Evolutionary conservation across 1,140 invertebrate species (phyloP).

Genomic region (Brachionus manjavacas): DNA sequence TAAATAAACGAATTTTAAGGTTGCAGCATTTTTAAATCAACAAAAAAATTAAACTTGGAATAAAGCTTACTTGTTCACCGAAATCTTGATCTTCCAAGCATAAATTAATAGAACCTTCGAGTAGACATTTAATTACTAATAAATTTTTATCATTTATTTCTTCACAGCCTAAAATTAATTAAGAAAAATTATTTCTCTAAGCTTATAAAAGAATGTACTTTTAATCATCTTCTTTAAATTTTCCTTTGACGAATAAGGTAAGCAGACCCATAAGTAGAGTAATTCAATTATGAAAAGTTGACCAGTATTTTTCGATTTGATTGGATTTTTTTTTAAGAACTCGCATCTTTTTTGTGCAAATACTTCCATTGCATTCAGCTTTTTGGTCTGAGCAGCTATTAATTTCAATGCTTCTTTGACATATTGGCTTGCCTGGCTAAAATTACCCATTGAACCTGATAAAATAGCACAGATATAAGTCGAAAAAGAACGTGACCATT

Average conservation of each 20-base stretch:
- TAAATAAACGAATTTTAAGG: neutral
- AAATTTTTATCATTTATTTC: constrained; percentile 47
- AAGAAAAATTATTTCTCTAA: neutral
- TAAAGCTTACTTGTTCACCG: constrained; percentile 48
- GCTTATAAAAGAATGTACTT: neutral
- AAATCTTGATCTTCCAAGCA: constrained; percentile 50
- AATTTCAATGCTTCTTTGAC: constrained; percentile 57
- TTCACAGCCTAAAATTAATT: neutral
- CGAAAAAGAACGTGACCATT: constrained; percentile 69
- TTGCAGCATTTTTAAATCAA: neutral
- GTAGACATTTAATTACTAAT: constrained; percentile 52
- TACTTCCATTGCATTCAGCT: constrained; percentile 57
- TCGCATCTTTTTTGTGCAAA: constrained; percentile 54
- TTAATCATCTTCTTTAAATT: constrained; percentile 58
- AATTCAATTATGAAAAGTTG: constrained; percentile 66
- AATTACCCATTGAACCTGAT: constrained; percentile 59
- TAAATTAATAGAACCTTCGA: constrained; percentile 53
- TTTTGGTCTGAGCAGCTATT: constrained; percentile 48
- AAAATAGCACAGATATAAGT: constrained; percentile 66
- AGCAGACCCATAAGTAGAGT: constrained; percentile 69
- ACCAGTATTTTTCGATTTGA: constrained; percentile 53
- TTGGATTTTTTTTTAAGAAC: constrained; percentile 50
- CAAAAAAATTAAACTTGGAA: neutral
- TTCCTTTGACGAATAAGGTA: constrained; percentile 63
- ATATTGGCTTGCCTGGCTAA: constrained; percentile 53